Percentiles rank a stretch among this genome's conserved stretches.
These are phyloP conservation scores for Muraenolepis orangiensis DNA, from an alignment of 2,797 vertebrate genomes.

Conservation along the genomic window DNA sequence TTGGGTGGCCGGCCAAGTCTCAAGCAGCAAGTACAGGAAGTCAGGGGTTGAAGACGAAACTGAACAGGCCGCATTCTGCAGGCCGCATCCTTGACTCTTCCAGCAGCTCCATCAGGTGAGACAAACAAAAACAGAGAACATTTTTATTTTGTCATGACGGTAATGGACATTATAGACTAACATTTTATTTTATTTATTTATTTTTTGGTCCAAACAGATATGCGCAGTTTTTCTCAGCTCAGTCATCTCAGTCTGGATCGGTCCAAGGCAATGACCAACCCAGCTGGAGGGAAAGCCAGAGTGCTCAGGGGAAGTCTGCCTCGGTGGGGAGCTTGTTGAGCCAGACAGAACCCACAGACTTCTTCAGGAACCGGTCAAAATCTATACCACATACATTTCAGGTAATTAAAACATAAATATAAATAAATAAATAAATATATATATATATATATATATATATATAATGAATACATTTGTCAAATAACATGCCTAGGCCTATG, in stretches of 20 bases:
- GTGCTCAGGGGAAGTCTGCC: conserved; percentile 51
- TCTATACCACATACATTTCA: conserved; percentile 65
- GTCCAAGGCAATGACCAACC: conserved; percentile 44
- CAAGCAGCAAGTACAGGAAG: conserved; percentile 49
- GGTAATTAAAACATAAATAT: conserved; percentile 53
- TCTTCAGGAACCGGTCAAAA: conserved; percentile 62
- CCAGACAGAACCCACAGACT: conserved; percentile 44
- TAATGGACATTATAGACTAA: background rate
- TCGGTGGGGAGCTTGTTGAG: conserved; percentile 68
- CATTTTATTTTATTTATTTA: conserved; percentile 1
- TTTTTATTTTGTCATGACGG: background rate
- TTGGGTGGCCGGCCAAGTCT: conserved; percentile 61
- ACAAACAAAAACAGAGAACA: background rate
- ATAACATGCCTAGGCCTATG: background rate
- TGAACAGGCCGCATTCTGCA: conserved; percentile 67
- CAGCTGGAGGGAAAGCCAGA: conserved; percentile 52
- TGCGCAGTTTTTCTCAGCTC: conserved; percentile 70
- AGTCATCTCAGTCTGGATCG: conserved; percentile 61
- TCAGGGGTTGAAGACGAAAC: conserved; percentile 59
- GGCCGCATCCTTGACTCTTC: conserved; percentile 69
- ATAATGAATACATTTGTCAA: background rate
- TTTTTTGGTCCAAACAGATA: conserved; percentile 51
- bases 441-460: background rate
- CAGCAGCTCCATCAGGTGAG: conserved; percentile 65
- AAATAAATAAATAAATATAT: background rate